Percentiles rank a stretch among this genome's conserved stretches.
These are phyloP conservation scores for Drosophila vallismaia DNA, from an alignment of 2,888 invertebrate species.

Conservation along the genomic window DNA sequence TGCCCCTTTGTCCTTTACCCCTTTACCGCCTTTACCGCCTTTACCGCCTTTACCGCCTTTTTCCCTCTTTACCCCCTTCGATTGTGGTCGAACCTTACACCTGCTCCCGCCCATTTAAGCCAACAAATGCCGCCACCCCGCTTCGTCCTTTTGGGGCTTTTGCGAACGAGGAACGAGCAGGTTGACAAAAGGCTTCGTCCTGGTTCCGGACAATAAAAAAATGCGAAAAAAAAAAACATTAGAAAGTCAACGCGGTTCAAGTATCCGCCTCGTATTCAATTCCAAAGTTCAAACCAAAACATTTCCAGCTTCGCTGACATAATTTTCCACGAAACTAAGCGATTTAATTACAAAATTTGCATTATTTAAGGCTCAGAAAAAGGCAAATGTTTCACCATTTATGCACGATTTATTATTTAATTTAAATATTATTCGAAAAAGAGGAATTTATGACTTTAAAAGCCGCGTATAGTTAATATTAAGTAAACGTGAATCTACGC, in stretches of 20 bases:
- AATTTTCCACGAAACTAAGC: not conserved
- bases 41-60: not conserved
- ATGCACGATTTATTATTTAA: too few species aligned
- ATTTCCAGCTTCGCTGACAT: not conserved
- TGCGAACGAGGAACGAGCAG: not conserved
- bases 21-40: not conserved
- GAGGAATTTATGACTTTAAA: too few species aligned
- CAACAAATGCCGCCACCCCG: too few species aligned
- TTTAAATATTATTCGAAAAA: too few species aligned
- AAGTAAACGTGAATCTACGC: too few species aligned
- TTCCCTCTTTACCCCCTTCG: not conserved
- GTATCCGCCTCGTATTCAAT: conserved; percentile 8
- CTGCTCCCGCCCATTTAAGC: conserved; percentile 30
- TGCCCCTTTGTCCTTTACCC: not conserved
- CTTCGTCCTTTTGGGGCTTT: not conserved
- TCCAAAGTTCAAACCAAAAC: not conserved
- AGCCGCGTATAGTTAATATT: too few species aligned
- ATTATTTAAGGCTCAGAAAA: not conserved
- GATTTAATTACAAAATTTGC: conserved; percentile 1
- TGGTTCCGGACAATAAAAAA: conserved; percentile 10
- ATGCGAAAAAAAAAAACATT: not conserved
- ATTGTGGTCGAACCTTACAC: conserved; percentile 61
- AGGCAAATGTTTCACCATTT: not conserved
- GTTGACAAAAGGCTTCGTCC: conserved; percentile 37
- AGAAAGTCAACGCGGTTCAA: conserved; percentile 3